Evolutionary conservation across 2,113 vertebrate species (phyloP), one percentile per base, ranked within the genome.

Genomic region (Rhea americana): DNA sequence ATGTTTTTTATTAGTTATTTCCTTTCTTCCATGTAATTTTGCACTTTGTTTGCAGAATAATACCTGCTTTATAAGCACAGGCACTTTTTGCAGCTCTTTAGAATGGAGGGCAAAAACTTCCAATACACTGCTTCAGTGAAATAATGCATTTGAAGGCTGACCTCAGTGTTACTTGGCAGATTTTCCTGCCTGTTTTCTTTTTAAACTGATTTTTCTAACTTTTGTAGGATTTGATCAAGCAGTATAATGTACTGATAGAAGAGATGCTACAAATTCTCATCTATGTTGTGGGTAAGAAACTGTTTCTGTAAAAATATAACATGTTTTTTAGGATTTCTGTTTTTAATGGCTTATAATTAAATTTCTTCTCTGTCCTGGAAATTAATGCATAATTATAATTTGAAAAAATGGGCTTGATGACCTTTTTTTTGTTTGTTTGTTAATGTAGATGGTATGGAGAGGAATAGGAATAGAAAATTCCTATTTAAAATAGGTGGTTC

Each of bases 221-320:
- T 82, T 43, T 97, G 7, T 93, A 99, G 99, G 99, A 99, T 93
- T 98, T 99, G 89, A 96, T 99, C 96, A 98, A 98, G 65, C 99
- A 99, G 66, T 98, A 96, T 96, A 99, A 99, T 30, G 97, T 98
- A 65, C 87, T 99, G 96, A 99, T 98, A 89, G 99, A 99, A 94
- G 99, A 99, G 97, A 99, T 99, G 98, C 97, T 99, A 16, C 98
- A 98, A 94, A 97, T 99, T 89, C 96, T 99, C 62, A 99, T 99
- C 71, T 98, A 98, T 90, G 95, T 99, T 89, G 95, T 98, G 85
- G 99, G 99, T 99, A 98, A 97, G 96, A 91, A 72, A 50, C 48
- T 41, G 37, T 25, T 76, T 35, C 35, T 35, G 35, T 35, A 35
- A 35, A 35, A 35, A 35, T 35, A 35, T 35, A 35, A 35, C 35